Base-by-base conservation (phyloP, 2,113 vertebrate species). In the Rafetus swinhoei region DNA sequence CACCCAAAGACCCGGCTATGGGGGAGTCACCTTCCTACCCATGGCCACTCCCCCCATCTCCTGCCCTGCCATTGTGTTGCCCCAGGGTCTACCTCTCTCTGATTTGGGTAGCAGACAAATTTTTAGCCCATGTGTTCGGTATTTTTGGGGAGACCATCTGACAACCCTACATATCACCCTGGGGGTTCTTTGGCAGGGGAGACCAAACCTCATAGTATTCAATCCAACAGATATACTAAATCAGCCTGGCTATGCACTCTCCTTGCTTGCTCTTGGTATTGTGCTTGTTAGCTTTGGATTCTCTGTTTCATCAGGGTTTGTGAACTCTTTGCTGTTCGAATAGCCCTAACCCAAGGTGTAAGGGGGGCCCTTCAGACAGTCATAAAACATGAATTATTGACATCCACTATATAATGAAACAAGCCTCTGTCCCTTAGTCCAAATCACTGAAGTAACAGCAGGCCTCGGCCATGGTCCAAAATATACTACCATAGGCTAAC, bases 381-480 rank as follows among this genome's bases (percentile, higher is more conserved):
- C 10, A 1, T 3, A 52, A 21, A 79, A 19, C 7, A 5, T 32
- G 1, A 0, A 60, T 55, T 54, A 45, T 7, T 57, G 79, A 27
- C 7, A 50, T 83, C 8, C 62, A 32, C 10, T 27, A 52, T 0
- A 0, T 45, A 39, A 27, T 53, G 83, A 77, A 88, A 9, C 27
- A 56, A 60, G 16, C 21, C 5, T 77, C 74, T 50, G 39, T 77
- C 39, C 12, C 45, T 45, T 62, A 35, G 62, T 11, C 19, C 76
- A 8, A 13, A 21, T 45, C 16, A 55, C 65, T 50, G 27, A 32
- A 1, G 2, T 57, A 21, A 25, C 82, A 25, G 11, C 52, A 3
- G 0, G 0, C 45, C 11, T 53, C 22, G 27, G 10, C 79, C 0
- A 0, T 24, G 0, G 0, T 77, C 59, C 0, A 0, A 77, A n/a